Percentiles rank a stretch among this genome's conserved stretches.
Evolutionary conservation across 2,888 invertebrate genomes (phyloP).

Genomic region (Merodon equestris): DNA sequence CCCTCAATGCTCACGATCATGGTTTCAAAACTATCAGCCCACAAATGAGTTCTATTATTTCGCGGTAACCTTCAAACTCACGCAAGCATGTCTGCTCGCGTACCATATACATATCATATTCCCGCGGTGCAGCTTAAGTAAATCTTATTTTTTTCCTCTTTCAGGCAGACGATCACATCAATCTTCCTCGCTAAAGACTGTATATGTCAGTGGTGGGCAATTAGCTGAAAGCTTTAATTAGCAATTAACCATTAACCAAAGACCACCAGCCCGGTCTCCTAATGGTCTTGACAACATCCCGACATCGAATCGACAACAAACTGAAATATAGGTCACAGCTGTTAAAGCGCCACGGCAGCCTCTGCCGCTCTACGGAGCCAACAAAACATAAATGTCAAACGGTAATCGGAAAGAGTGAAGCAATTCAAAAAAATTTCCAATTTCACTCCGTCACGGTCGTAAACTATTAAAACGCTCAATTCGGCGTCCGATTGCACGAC

Average conservation of each 20-base stretch:
- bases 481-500: constrained; percentile 61
- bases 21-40: constrained; percentile 39
- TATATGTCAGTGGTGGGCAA: constrained; percentile 44
- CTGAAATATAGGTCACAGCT: constrained; percentile 58
- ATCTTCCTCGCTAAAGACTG: constrained; percentile 31
- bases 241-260: constrained; percentile 47
- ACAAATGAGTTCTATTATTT: constrained; percentile 27
- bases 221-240: constrained; percentile 45
- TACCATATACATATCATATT: not conserved
- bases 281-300: too few relatives aligned
- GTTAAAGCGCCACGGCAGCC: constrained; percentile 26
- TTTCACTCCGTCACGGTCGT: constrained; percentile 43
- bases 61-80: constrained; percentile 37
- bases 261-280: constrained; percentile 41
- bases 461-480: constrained; percentile 53
- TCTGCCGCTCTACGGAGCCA: constrained; percentile 4
- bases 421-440: constrained; percentile 25
- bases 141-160: constrained; percentile 25
- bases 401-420: constrained; percentile 43
- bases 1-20: constrained; percentile 39
- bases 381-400: constrained; percentile 27
- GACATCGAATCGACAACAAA: constrained; percentile 19
- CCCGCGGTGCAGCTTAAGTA: not conserved
- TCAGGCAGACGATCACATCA: constrained; percentile 46
- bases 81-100: constrained; percentile 42